phyloP scores from a whole-genome alignment of 2,113 vertebrate species.

The Machaerirhynchus nigripectus region DNA sequence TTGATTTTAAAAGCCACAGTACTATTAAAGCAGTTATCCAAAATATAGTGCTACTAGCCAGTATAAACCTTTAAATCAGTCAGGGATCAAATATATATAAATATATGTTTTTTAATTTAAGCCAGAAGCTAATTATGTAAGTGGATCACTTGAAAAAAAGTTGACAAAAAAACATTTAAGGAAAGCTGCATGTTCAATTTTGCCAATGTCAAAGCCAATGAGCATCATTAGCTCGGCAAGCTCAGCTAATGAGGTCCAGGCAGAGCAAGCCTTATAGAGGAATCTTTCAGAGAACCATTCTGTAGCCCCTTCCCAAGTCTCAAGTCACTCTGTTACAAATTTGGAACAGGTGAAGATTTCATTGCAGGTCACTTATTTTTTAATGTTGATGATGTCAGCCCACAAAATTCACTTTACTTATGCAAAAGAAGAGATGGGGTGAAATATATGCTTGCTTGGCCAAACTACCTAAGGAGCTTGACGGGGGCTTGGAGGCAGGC shows the following conservation, averaged over 20 bases:
- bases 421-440: neutral
- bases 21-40: neutral
- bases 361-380: neutral
- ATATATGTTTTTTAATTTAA: conserved; percentile 30
- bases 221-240: neutral
- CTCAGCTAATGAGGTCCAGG: conserved; percentile 22
- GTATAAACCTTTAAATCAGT: conserved; percentile 17
- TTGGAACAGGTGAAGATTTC: neutral
- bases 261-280: neutral
- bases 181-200: conserved; percentile 45
- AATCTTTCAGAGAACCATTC: neutral
- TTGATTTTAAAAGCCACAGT: conserved; percentile 15
- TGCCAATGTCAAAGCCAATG: conserved; percentile 61
- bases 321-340: neutral
- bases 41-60: conserved; percentile 2
- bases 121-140: conserved; percentile 55
- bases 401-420: neutral
- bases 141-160: conserved; percentile 54
- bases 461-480: neutral
- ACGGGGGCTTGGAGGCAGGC: neutral
- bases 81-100: conserved; percentile 2
- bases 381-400: neutral
- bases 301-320: neutral
- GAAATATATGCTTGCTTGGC: neutral
- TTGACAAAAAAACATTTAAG: conserved; percentile 44